Evolutionary conservation across 2,113 vertebrate species (phyloP), one percentile per base, ranked within the genome.

Genomic region (Strigops habroptila): DNA sequence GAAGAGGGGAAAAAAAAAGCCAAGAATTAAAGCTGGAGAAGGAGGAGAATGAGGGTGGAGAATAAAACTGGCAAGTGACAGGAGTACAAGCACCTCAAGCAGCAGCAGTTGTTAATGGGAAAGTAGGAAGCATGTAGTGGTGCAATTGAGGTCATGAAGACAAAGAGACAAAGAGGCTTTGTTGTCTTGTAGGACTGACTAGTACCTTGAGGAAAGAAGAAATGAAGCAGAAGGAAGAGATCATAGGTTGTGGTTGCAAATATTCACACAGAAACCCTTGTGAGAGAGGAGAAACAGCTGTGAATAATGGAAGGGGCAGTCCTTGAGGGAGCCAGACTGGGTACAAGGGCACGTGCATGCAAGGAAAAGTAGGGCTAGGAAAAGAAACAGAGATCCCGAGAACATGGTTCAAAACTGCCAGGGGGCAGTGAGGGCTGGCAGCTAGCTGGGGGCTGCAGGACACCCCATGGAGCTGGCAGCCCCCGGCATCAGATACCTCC

Each of bases 311-410:
- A 70, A 69, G 31, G 44, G 21, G 4, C 43, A 51, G 53, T 28
- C 37, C 14, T n/a, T 49, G 35, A 5, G 41, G 48, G 27, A 74
- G 28, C 24, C 9, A 3, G 24, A 31, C 16, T 16, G 37, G 25
- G 14, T 27, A 44, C 15, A 23, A 60, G 19, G 44, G 28, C 4
- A 3, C 24, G 14, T 2, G 1, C 0, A 0, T 62, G 31, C 33
- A 14, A 11, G 24, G 22, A 25, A 44, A 27, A 30, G 4, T 3
- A 22, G 59, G n/a, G 3, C 19, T 73, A 76, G 31, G 28, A 88
- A 64, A 63, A 63, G 43, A 53, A 5, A 3, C 60, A 27, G 51
- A 59, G 28, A 35, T 70, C 18, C 37, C 11, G 59, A 49, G 69
- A 53, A 59, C 5, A 2, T 6, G n/a, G 12, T 37, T 80, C 28